These are phyloP conservation scores for Yponomeuta evonymella DNA, from an alignment of 2,888 invertebrate species.

Conservation along the genomic window DNA sequence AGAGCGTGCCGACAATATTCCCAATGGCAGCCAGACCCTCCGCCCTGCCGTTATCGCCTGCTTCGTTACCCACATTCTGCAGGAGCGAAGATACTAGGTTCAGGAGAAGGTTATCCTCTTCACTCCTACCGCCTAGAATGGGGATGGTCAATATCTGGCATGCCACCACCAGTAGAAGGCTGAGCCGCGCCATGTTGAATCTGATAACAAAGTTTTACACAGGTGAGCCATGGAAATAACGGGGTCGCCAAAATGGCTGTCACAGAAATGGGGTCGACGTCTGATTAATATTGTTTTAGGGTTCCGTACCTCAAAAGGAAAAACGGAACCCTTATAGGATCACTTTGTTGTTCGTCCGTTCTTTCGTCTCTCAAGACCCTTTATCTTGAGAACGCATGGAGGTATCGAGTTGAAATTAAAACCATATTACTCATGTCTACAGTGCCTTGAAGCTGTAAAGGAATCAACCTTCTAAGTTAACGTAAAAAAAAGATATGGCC, in stretches of 20 bases:
- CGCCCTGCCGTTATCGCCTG: constrained; percentile 39
- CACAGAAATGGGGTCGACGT: too few species aligned
- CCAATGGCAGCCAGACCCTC: constrained; percentile 77
- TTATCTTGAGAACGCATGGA: too few species aligned
- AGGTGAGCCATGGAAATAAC: background rate
- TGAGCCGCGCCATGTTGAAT: constrained; percentile 44
- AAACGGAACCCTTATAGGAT: too few species aligned
- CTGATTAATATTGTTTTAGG: too few species aligned
- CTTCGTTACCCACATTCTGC: constrained; percentile 71
- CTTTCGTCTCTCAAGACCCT: too few species aligned
- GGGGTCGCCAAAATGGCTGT: background rate
- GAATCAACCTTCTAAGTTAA: too few species aligned
- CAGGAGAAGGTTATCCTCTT: constrained; percentile 78
- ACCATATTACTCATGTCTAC: too few species aligned
- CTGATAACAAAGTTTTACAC: background rate
- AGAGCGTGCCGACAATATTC: constrained; percentile 79
- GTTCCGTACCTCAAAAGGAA: too few species aligned
- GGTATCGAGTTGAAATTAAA: too few species aligned
- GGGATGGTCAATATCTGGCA: constrained; percentile 42
- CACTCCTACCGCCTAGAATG: constrained; percentile 38
- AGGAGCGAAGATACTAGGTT: constrained; percentile 83
- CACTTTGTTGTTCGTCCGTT: too few species aligned
- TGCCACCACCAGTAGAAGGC: constrained; percentile 32
- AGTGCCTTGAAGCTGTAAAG: too few species aligned
- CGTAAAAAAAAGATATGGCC: too few species aligned